These are phyloP conservation scores for Trichopoda pennipes DNA, from an alignment of 2,888 invertebrate genomes.

Conservation along the genomic window DNA sequence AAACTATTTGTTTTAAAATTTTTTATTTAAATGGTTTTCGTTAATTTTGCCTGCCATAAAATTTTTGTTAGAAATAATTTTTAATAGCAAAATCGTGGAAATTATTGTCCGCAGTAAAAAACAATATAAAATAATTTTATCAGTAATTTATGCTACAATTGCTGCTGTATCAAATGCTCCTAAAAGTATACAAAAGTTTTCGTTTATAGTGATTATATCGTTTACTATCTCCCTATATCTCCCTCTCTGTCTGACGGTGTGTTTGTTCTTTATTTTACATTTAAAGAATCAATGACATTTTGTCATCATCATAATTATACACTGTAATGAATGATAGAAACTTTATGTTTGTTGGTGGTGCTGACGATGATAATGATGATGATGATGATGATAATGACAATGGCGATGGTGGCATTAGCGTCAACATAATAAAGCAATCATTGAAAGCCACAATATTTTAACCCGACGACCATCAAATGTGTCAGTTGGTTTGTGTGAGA, in stretches of 20 bases:
- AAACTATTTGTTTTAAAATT: background rate
- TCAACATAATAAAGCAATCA: slow-evolving; percentile 41
- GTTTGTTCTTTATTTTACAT: slow-evolving; percentile 14
- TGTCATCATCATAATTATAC: slow-evolving; percentile 68
- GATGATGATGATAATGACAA: slow-evolving; percentile 24
- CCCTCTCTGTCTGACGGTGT: background rate
- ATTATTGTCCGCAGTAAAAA: slow-evolving; percentile 32
- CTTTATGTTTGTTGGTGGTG: slow-evolving; percentile 19
- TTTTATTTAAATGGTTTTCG: slow-evolving; percentile 4
- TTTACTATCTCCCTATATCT: background rate
- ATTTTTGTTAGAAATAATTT: slow-evolving; percentile 2
- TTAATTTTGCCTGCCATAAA: background rate
- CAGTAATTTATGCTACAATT: slow-evolving; percentile 45
- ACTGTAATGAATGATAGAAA: slow-evolving; percentile 46
- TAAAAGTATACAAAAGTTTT: slow-evolving; percentile 30
- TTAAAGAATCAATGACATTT: slow-evolving; percentile 57
- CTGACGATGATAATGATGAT: slow-evolving; percentile 9
- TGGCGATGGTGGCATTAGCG: slow-evolving; percentile 3
- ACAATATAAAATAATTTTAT: slow-evolving; percentile 61
- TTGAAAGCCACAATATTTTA: slow-evolving; percentile 59
- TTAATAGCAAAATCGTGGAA: background rate
- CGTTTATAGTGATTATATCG: background rate
- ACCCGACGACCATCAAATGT: slow-evolving; percentile 62
- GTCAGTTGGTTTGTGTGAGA: slow-evolving; percentile 61
- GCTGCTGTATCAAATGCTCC: slow-evolving; percentile 10